A percentile compares a stretch with the other conserved stretches of the same genome.
Conservation (phyloP, 2,888 invertebrate species). For the Coremacera marginata region DNA sequence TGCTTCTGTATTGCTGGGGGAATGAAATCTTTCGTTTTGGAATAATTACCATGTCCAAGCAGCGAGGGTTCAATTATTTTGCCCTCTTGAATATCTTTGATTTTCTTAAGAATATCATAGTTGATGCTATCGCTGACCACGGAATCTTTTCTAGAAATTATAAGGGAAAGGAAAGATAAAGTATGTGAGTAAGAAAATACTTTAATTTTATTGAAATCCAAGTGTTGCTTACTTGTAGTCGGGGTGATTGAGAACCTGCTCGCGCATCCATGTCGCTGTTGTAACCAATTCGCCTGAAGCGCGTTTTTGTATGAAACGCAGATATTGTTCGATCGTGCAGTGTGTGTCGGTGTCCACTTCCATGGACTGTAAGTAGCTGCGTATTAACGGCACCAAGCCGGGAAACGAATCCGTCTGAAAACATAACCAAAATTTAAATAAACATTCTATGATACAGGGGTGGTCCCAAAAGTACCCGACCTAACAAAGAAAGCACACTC, state of each 20-base stretch:
- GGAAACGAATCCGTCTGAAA: slow-evolving; percentile 85
- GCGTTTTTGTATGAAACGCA: slow-evolving; percentile 89
- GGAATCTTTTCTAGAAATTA: slow-evolving; percentile 80
- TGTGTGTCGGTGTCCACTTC: slow-evolving; percentile 98
- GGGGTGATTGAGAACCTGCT: slow-evolving; percentile 88
- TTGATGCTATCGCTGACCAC: slow-evolving; percentile 88
- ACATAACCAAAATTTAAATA: too few species aligned
- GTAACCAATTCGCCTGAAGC: slow-evolving; percentile 92
- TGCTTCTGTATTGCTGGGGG: slow-evolving; percentile 80
- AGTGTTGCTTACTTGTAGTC: slow-evolving; percentile 82
- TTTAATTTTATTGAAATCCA: neutral
- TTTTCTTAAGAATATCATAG: slow-evolving; percentile 87
- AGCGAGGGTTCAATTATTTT: slow-evolving; percentile 79
- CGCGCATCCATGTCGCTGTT: slow-evolving; percentile 94
- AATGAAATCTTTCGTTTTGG: slow-evolving; percentile 88
- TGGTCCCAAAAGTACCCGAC: too few species aligned
- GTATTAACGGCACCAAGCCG: slow-evolving; percentile 93
- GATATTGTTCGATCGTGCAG: slow-evolving; percentile 96
- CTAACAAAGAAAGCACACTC: too few species aligned
- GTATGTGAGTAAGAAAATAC: too few species aligned
- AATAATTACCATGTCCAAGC: slow-evolving; percentile 78
- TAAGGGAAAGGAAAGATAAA: neutral
- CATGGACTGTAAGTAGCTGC: slow-evolving; percentile 93
- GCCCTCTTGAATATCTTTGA: slow-evolving; percentile 80
- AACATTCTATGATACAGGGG: too few species aligned